phyloP scores from a whole-genome alignment of 2,888 invertebrate genomes.

The Eudasyphora cyanicolor region DNA sequence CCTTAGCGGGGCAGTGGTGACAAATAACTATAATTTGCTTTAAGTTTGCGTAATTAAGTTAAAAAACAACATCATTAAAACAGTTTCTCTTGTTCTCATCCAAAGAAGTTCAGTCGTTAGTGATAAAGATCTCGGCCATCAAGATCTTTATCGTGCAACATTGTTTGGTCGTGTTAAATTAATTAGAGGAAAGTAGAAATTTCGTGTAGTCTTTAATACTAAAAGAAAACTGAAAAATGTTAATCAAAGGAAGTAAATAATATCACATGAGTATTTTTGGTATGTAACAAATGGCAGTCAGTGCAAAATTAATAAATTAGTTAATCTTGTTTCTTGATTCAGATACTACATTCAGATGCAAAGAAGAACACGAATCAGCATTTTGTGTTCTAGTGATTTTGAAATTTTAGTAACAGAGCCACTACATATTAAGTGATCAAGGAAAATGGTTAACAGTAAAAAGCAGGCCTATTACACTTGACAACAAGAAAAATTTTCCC shows the following conservation, averaged over 20 bases:
- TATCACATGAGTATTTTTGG: not conserved
- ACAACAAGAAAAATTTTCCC: no score
- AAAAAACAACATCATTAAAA: constrained; percentile 34
- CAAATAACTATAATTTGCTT: constrained; percentile 38
- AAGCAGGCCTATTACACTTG: no score
- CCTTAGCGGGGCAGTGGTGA: not conserved
- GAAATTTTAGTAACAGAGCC: no score
- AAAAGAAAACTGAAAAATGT: no score
- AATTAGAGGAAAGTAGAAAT: constrained; percentile 4
- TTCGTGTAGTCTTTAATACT: not conserved
- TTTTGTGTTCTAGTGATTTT: no score
- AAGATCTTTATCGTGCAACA: constrained; percentile 19
- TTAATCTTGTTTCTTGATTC: no score
- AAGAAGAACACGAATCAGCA: no score
- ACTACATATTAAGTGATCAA: no score
- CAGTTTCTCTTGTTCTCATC: not conserved
- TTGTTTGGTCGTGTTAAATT: constrained; percentile 15
- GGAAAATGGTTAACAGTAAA: no score
- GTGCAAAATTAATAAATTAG: no score
- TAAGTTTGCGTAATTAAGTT: constrained; percentile 41
- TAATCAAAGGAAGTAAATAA: no score
- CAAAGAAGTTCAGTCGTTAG: not conserved
- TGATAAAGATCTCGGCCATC: not conserved
- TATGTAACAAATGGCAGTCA: not conserved
- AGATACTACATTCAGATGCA: no score